These are phyloP conservation scores for Rhimphoctona megacephalus DNA, from an alignment of 2,888 invertebrate species.

Conservation along the genomic window DNA sequence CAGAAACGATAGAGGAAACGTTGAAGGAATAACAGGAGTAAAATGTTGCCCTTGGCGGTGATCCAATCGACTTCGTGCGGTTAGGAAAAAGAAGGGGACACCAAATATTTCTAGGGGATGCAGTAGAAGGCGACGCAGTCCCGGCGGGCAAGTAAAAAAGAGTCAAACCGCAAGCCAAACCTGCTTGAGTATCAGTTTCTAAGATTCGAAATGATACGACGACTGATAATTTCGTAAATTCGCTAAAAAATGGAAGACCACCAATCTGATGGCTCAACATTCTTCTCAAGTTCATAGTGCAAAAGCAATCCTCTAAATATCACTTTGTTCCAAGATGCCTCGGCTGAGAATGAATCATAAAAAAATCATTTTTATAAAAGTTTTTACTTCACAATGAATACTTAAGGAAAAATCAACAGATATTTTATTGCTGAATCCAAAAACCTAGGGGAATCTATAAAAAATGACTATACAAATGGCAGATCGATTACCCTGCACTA, in stretches of 20 bases:
- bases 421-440: not conserved
- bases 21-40: slow-evolving; percentile 7
- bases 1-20: slow-evolving; percentile 8
- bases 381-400: not conserved
- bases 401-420: not conserved
- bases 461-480: not conserved
- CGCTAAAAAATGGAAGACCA: slow-evolving; percentile 14
- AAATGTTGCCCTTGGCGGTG: slow-evolving; percentile 42
- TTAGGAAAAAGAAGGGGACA: not conserved
- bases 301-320: not conserved
- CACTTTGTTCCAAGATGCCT: not conserved
- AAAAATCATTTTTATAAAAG: not conserved
- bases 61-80: slow-evolving; percentile 17
- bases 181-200: not conserved
- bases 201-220: slow-evolving; percentile 33
- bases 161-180: slow-evolving; percentile 3
- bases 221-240: slow-evolving; percentile 28
- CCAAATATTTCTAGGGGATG: slow-evolving; percentile 30
- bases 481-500: not conserved
- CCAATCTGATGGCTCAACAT: not conserved
- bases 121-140: slow-evolving; percentile 38
- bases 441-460: not conserved
- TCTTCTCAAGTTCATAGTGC: not conserved
- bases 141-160: slow-evolving; percentile 27
- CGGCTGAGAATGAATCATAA: not conserved